Percentiles rank a stretch among this genome's conserved stretches.
phyloP scores from a whole-genome alignment of 2,888 invertebrate genomes.

The Oeneis ivallda region DNA sequence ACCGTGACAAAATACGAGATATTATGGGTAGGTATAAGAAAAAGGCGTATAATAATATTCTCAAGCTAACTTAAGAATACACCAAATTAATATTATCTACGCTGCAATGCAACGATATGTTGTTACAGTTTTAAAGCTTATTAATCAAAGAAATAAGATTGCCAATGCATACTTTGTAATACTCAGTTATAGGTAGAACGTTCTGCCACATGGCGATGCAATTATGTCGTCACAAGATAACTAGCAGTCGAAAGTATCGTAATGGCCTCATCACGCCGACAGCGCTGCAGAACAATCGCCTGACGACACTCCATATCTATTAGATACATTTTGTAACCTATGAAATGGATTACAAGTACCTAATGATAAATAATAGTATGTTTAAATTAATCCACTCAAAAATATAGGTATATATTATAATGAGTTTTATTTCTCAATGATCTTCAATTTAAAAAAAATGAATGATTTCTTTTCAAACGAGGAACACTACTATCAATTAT shows the following conservation, averaged over 20 bases:
- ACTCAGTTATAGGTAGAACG: neutral
- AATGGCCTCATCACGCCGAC: conserved; percentile 43
- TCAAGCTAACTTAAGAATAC: too few relatives aligned
- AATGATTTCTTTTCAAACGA: neutral
- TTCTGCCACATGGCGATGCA: conserved; percentile 28
- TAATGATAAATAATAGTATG: conserved; percentile 2
- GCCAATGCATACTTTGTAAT: neutral
- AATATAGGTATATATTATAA: neutral
- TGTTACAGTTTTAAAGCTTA: too few relatives aligned
- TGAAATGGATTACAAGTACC: conserved; percentile 23
- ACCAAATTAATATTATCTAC: too few relatives aligned
- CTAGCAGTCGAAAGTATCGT: conserved; percentile 41
- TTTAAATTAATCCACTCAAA: conserved; percentile 13
- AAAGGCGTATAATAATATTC: too few relatives aligned
- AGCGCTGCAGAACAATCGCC: conserved; percentile 40
- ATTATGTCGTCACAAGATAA: conserved; percentile 41
- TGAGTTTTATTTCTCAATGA: conserved; percentile 7
- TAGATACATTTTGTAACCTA: conserved; percentile 27
- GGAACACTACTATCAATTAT: too few relatives aligned
- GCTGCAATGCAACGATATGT: too few relatives aligned
- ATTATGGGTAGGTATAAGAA: too few relatives aligned
- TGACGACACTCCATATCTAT: conserved; percentile 39
- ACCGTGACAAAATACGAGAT: too few relatives aligned
- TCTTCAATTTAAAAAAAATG: neutral
- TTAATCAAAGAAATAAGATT: neutral